phyloP scores from a whole-genome alignment of 2,888 invertebrate species.

The Ptilodon capucinus region DNA sequence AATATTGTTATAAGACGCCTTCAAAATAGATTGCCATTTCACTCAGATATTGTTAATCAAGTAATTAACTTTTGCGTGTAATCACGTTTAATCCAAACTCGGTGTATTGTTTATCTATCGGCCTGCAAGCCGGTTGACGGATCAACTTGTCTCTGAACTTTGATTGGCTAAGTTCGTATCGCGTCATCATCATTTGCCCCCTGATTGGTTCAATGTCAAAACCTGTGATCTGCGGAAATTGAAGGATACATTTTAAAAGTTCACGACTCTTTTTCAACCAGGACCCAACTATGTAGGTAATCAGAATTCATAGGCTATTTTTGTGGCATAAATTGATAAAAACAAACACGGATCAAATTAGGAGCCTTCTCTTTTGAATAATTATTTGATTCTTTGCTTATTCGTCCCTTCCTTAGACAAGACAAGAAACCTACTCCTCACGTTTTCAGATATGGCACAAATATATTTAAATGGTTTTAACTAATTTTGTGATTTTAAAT shows the following conservation, averaged over 20 bases:
- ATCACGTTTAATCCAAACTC: conserved; percentile 29
- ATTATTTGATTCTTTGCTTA: too few relatives aligned
- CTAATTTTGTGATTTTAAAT: too few relatives aligned
- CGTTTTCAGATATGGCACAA: too few relatives aligned
- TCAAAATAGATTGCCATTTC: neutral
- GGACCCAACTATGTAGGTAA: too few relatives aligned
- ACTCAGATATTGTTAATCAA: conserved; percentile 6
- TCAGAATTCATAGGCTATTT: too few relatives aligned
- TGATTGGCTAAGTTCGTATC: conserved; percentile 36
- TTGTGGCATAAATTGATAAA: too few relatives aligned
- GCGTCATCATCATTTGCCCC: conserved; percentile 30
- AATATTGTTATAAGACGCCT: neutral
- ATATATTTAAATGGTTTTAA: too few relatives aligned
- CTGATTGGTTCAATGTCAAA: conserved; percentile 36
- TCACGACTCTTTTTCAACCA: neutral
- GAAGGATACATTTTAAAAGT: conserved; percentile 6
- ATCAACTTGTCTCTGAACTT: conserved; percentile 35
- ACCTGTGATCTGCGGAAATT: conserved; percentile 19
- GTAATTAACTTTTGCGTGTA: conserved; percentile 28
- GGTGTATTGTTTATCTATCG: conserved; percentile 34
- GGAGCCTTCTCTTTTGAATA: too few relatives aligned
- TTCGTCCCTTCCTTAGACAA: too few relatives aligned
- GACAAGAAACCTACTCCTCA: too few relatives aligned
- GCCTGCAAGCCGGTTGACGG: conserved; percentile 23
- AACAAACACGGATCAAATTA: too few relatives aligned